Evolutionary conservation across 2,888 invertebrate species (phyloP).

Genomic region (Endomychus coccineus): DNA sequence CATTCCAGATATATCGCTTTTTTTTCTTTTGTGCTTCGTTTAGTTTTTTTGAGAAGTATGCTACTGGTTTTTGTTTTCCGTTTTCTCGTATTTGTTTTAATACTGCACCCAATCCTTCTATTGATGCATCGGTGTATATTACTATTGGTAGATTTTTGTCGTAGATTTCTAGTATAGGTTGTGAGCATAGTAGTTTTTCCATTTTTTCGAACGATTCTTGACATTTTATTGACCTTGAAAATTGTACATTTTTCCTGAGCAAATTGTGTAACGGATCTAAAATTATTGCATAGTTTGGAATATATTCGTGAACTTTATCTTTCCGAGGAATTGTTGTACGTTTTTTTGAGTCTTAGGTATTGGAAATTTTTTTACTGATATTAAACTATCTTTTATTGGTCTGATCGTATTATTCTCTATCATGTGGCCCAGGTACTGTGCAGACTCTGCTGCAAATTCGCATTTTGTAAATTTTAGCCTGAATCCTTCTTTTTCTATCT

Average conservation of each 20-base stretch:
- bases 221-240: slow-evolving; percentile 3
- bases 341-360: slow-evolving; percentile 16
- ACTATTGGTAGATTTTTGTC: slow-evolving; percentile 15
- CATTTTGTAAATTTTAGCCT: slow-evolving; percentile 16
- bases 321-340: slow-evolving; percentile 17
- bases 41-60: slow-evolving; percentile 23
- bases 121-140: slow-evolving; percentile 21
- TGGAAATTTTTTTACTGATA: slow-evolving; percentile 15
- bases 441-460: slow-evolving; percentile 10
- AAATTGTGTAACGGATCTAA: slow-evolving; percentile 14
- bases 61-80: slow-evolving; percentile 15
- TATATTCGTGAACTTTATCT: slow-evolving; percentile 16
- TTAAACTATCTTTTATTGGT: slow-evolving; percentile 15
- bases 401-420: slow-evolving; percentile 12
- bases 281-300: slow-evolving; percentile 12
- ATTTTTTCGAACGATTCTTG: slow-evolving; percentile 2
- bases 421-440: slow-evolving; percentile 16
- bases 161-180: slow-evolving; percentile 16
- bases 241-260: slow-evolving; percentile 3
- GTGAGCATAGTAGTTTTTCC: slow-evolving; percentile 7
- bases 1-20: slow-evolving; percentile 25
- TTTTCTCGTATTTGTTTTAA: slow-evolving; percentile 23
- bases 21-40: slow-evolving; percentile 19
- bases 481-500: slow-evolving; percentile 13
- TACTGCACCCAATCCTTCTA: slow-evolving; percentile 23